phyloP scores from a whole-genome alignment of 2,797 vertebrate genomes.

The Gymnothorax reevesii region DNA sequence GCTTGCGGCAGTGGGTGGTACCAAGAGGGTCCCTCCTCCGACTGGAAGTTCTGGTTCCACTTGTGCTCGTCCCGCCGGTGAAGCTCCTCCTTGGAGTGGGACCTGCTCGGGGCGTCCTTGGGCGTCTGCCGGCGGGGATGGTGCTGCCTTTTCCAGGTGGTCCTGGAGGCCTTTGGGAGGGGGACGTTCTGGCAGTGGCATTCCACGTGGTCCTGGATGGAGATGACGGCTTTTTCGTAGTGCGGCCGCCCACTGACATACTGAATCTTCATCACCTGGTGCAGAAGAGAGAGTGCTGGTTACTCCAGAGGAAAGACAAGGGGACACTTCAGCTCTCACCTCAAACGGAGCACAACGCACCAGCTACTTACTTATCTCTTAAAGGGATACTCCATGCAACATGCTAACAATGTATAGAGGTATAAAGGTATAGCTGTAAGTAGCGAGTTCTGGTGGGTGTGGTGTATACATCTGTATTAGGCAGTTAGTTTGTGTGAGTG shows the following conservation, averaged over 20 bases:
- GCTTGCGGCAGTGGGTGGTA: background rate
- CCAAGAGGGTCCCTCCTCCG: conserved; percentile 61
- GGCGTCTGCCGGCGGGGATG: conserved; percentile 52
- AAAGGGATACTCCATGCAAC: too few relatives aligned
- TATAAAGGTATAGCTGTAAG: too few relatives aligned
- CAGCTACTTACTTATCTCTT: background rate
- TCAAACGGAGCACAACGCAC: background rate
- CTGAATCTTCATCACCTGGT: conserved; percentile 91
- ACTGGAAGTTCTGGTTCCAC: conserved; percentile 67
- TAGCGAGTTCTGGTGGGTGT: too few relatives aligned
- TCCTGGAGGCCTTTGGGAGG: conserved; percentile 41
- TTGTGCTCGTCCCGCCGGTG: conserved; percentile 75
- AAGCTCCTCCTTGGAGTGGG: conserved; percentile 70
- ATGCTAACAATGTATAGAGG: too few relatives aligned
- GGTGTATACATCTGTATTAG: too few relatives aligned
- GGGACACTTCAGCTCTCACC: background rate
- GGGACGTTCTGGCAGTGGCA: conserved; percentile 82
- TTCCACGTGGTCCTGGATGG: conserved; percentile 89
- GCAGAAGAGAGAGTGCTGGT: conserved; percentile 25
- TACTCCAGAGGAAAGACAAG: background rate
- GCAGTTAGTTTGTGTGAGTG: too few relatives aligned
- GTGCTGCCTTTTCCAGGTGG: conserved; percentile 59
- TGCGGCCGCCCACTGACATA: conserved; percentile 79
- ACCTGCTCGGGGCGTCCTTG: conserved; percentile 56
- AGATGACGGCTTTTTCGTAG: conserved; percentile 84